Evolutionary conservation across 2,797 vertebrate genomes (phyloP).

Genomic region (Apogon talboti): DNA sequence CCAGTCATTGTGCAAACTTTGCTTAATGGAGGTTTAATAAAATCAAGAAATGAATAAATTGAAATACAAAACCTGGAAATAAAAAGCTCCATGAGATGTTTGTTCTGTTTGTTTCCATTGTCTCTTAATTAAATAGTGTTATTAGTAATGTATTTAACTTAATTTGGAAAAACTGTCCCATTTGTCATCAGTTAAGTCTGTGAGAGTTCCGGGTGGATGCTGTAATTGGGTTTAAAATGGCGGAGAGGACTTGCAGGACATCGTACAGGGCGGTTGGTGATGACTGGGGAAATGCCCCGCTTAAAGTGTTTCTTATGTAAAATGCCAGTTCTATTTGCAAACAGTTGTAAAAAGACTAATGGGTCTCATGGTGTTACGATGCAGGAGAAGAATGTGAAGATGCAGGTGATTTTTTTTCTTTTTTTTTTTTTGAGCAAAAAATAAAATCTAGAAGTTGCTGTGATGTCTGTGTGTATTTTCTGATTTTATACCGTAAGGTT

Average conservation of each 20-base stretch:
- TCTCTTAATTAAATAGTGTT: no score
- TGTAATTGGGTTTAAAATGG: slow-evolving; percentile 13
- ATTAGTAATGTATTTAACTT: no score
- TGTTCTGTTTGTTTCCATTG: no score
- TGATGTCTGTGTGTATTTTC: slow-evolving; percentile 28
- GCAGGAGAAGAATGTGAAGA: slow-evolving; percentile 72
- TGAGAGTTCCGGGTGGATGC: slow-evolving; percentile 38
- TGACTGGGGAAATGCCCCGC: slow-evolving; percentile 25
- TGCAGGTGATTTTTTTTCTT: slow-evolving; percentile 61
- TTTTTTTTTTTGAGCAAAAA: slow-evolving; percentile 69
- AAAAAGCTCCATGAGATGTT: no score
- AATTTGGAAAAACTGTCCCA: no score
- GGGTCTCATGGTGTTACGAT: slow-evolving; percentile 65
- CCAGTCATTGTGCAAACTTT: neutral
- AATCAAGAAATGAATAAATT: no score
- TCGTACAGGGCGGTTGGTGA: slow-evolving; percentile 25
- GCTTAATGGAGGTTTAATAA: no score
- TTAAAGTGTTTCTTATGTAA: slow-evolving; percentile 67
- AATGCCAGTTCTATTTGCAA: slow-evolving; percentile 63
- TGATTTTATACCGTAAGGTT: no score
- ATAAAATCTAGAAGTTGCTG: slow-evolving; percentile 77
- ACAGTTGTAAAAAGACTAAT: slow-evolving; percentile 44
- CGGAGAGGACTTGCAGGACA: slow-evolving; percentile 26
- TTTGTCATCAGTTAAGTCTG: slow-evolving; percentile 2
- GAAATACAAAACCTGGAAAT: no score